Conservation (phyloP, 2,888 invertebrate species). For the Acrobasis repandana region DNA sequence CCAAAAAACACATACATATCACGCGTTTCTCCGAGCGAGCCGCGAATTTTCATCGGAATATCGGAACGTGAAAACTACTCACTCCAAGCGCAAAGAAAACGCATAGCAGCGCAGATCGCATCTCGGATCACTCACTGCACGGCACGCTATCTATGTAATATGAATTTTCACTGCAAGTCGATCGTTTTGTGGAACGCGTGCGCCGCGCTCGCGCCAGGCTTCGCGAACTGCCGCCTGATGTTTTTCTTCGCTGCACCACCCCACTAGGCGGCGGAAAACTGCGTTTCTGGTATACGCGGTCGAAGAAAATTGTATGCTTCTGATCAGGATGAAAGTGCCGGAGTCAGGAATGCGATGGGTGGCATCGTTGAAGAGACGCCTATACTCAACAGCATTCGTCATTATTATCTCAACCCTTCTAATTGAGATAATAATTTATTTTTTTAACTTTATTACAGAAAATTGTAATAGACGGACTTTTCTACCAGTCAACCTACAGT, state of each 20-base stretch:
- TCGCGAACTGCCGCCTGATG: slow-evolving; percentile 47
- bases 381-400: too few relatives aligned
- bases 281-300: not conserved
- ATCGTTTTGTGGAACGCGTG: slow-evolving; percentile 48
- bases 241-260: slow-evolving; percentile 25
- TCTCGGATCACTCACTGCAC: slow-evolving; percentile 62
- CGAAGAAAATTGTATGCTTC: not conserved
- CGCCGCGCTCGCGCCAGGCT: slow-evolving; percentile 54
- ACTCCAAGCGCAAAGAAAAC: slow-evolving; percentile 69
- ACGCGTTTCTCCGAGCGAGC: not conserved
- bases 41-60: slow-evolving; percentile 15
- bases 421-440: too few relatives aligned
- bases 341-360: too few relatives aligned
- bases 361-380: too few relatives aligned
- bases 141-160: slow-evolving; percentile 23
- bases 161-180: slow-evolving; percentile 5
- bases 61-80: slow-evolving; percentile 45
- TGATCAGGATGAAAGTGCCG: too few relatives aligned
- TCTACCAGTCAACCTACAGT: too few relatives aligned
- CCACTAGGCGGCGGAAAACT: slow-evolving; percentile 26
- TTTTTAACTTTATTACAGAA: too few relatives aligned
- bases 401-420: too few relatives aligned
- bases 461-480: too few relatives aligned
- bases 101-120: slow-evolving; percentile 68
- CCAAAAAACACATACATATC: not conserved